Base-by-base conservation (phyloP, 2,888 invertebrate species). In the Melanostoma scalare region DNA sequence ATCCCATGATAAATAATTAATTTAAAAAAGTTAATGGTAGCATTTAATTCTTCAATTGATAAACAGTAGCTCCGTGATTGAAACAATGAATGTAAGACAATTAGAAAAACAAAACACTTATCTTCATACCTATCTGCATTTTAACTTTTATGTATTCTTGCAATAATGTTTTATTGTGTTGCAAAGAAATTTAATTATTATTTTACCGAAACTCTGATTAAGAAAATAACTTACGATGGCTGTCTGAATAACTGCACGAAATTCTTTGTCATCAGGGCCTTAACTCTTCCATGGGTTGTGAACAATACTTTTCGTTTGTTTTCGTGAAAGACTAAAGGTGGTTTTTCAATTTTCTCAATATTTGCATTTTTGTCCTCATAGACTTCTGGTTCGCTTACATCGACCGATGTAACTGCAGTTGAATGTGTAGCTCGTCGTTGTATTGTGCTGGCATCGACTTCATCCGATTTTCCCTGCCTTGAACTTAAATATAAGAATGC, bases 401-500 rank as follows among this genome's bases (percentile, higher is more conserved):
- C 89, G 0, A 88, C 87, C 1, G 89, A 85, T 61, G 85, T 87
- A 71, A 89, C 86, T 42, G 87, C 85, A 6, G 88, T 86, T 38
- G 88, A 75, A 3, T 88, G 87, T 6, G 87, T 69, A 36, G 87
- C 87, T 48, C 87, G 86, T 52, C 65, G 68, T 44, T 61, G 63
- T 1, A 75, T 78, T 75, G 79, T 79, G 10, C 87, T 87, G 50
- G 88, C 86, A 20, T 87, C 86, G 10, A 90, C 84, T 31, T 89
- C 89, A 84, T 91, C 91, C 38, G 89, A 90, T 72, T 90, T 89
- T 69, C 91, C 92, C 82, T 91, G 91, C 53, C 93, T 92, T 87
- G 94, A 92, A 78, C 96, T 96, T 52, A 98, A 92, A 84, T 94
- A 94, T 8, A 98, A 92, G 89, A 98, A 98, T 0, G 97, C 97